Evolutionary conservation across 2,797 vertebrate species (phyloP), one percentile per base, ranked within the genome.

Genomic region (Heliangelus exortis): DNA sequence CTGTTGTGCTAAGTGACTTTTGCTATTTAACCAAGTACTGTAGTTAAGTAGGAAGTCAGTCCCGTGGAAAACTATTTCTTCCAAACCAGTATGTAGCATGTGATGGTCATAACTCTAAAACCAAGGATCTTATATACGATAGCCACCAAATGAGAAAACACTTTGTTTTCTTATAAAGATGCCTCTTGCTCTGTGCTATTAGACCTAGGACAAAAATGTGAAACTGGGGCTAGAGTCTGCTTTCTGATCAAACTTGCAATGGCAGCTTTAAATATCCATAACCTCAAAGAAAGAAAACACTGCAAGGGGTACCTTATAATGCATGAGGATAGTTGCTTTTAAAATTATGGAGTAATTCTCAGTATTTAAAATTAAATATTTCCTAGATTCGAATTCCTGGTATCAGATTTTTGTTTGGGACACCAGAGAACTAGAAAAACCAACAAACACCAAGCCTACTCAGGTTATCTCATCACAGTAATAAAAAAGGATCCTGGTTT

Each of bases 291-390:
- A 80, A 33, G 15, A 51, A 21, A 91, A 28, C 26, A 62, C 25
- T 57, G 4, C 12, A 41, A 33, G 23, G 20, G 34, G 9, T 20
- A 76, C 1, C 8, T 55, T 79, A 16, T 33, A 73, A 48, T 61
- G 53, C 14, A 20, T 15, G 76, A 47, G 36, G 31, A 41, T 14
- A 79, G n/a, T 8, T 57, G 29, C 4, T 63, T 90, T 65, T 12
- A 72, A 81, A 94, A 45, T 13, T 51, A 31, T 51, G 33, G 14
- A 73, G 76, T 86, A 55, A 84, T 86, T 59, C 21, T 58, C 10
- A 57, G 33, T 82, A 88, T 86, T 89, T 82, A 90, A 81, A 89
- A 92, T 72, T 45, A 88, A 77, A 73, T 84, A 43, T 23, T 92
- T 96, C 22, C 45, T 84, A 59, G 39, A 77, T 73, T 94, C 23